A percentile compares a stretch with the other conserved stretches of the same genome.
Evolutionary conservation across 2,797 vertebrate genomes (phyloP).

Genomic region (Arctocebus calabarensis): DNA sequence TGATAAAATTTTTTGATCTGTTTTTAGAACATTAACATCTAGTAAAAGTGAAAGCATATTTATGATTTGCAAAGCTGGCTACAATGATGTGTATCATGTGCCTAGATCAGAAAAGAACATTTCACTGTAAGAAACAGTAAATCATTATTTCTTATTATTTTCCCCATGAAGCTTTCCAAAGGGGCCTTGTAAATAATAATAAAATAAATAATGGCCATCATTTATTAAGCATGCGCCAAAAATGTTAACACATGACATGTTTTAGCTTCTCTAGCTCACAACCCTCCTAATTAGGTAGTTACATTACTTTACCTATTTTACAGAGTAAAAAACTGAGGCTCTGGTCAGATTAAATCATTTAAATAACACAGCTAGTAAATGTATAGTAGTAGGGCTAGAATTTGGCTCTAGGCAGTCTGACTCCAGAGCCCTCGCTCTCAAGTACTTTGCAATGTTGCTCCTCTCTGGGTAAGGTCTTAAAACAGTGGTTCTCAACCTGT

Average conservation of each 20-base stretch:
- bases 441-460: slow-evolving; percentile 11
- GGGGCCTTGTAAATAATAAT: slow-evolving; percentile 41
- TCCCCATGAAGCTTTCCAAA: slow-evolving; percentile 22
- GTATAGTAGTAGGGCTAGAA: background rate
- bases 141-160: slow-evolving; percentile 25
- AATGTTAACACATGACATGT: slow-evolving; percentile 1
- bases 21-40: slow-evolving; percentile 54
- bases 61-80: slow-evolving; percentile 58
- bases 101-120: slow-evolving; percentile 48
- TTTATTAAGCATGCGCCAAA: slow-evolving; percentile 49
- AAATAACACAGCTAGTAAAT: slow-evolving; percentile 47
- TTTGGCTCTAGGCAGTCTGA: slow-evolving; percentile 34
- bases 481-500: background rate
- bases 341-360: slow-evolving; percentile 40
- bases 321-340: slow-evolving; percentile 25
- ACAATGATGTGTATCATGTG: slow-evolving; percentile 57
- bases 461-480: slow-evolving; percentile 58
- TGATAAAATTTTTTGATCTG: slow-evolving; percentile 31
- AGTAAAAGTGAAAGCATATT: slow-evolving; percentile 56
- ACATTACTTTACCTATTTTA: slow-evolving; percentile 32
- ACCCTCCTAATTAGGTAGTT: slow-evolving; percentile 19
- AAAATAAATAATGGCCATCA: slow-evolving; percentile 27
- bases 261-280: slow-evolving; percentile 56
- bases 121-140: slow-evolving; percentile 39
- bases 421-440: background rate